These are phyloP conservation scores for Pontoporia blainvillei DNA, from an alignment of 2,113 vertebrate species.

Conservation along the genomic window DNA sequence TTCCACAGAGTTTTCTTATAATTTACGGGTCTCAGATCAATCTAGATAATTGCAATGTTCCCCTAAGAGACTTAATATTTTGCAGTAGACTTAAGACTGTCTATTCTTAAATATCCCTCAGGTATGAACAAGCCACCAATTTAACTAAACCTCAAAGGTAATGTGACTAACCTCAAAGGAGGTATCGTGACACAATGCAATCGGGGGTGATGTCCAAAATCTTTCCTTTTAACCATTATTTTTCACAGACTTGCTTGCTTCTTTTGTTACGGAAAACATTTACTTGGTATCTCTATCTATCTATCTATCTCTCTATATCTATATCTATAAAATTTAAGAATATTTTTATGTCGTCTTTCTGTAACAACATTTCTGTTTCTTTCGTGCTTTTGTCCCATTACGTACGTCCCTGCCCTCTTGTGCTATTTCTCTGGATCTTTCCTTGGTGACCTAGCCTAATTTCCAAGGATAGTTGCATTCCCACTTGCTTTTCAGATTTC, in stretches of 20 bases:
- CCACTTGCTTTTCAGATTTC: constrained; percentile 53
- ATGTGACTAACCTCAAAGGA: neutral
- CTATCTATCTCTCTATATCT: too few relatives aligned
- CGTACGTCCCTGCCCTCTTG: constrained; percentile 32
- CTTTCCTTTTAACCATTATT: neutral
- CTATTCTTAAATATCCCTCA: constrained; percentile 2
- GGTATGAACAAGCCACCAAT: neutral
- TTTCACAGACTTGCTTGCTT: neutral
- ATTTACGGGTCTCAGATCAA: constrained; percentile 12
- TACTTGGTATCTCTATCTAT: neutral
- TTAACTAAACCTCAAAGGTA: constrained; percentile 13
- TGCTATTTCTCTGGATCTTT: constrained; percentile 50
- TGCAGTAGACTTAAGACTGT: neutral
- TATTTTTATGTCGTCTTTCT: neutral
- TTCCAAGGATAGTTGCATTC: constrained; percentile 65
- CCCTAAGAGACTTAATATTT: neutral
- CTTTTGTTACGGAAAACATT: neutral
- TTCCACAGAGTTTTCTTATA: neutral
- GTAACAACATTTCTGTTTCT: constrained; percentile 5
- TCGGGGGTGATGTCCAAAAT: neutral
- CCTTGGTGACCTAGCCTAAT: constrained; percentile 69
- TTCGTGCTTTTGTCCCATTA: constrained; percentile 7
- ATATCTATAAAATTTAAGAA: neutral
- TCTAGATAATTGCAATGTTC: neutral
- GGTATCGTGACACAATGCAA: neutral